Conservation (phyloP, 2,797 vertebrate species). For the Trematomus bernacchii region DNA sequence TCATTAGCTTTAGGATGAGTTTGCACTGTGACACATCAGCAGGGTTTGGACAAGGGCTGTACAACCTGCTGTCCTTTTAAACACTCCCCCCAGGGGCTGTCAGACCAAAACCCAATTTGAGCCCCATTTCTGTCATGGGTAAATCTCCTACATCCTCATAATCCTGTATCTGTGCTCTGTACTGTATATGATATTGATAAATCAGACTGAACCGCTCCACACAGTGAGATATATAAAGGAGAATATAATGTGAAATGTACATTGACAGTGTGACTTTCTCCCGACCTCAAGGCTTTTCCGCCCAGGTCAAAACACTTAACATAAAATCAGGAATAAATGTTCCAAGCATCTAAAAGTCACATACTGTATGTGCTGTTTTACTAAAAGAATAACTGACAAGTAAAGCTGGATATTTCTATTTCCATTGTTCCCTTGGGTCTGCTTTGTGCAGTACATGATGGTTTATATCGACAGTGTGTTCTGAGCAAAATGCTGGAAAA, state of each 20-base stretch:
- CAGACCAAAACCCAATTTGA: conserved; percentile 60
- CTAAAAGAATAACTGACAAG: conserved; percentile 9
- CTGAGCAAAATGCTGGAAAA: conserved; percentile 12
- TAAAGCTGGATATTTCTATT: conserved; percentile 19
- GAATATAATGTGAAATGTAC: conserved; percentile 22
- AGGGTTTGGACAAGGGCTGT: conserved; percentile 1
- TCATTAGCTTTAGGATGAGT: background rate
- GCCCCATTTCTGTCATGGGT: conserved; percentile 48
- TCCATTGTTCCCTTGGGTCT: background rate
- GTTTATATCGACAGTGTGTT: conserved; percentile 13
- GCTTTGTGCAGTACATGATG: background rate
- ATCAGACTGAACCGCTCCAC: conserved; percentile 33
- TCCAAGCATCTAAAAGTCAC: conserved; percentile 13
- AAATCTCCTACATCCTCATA: conserved; percentile 48
- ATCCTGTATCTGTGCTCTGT: conserved; percentile 42
- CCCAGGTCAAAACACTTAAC: conserved; percentile 17
- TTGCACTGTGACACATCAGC: conserved; percentile 12
- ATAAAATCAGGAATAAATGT: conserved; percentile 8
- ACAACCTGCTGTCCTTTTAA: conserved; percentile 24
- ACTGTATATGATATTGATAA: conserved; percentile 52
- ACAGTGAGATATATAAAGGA: conserved; percentile 22
- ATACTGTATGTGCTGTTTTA: conserved; percentile 1
- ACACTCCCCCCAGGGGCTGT: conserved; percentile 45
- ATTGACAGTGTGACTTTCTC: conserved; percentile 22
- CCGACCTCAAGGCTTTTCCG: conserved; percentile 11